Base-by-base conservation (phyloP, 2,113 vertebrate species). In the Eurystomus gularis region DNA sequence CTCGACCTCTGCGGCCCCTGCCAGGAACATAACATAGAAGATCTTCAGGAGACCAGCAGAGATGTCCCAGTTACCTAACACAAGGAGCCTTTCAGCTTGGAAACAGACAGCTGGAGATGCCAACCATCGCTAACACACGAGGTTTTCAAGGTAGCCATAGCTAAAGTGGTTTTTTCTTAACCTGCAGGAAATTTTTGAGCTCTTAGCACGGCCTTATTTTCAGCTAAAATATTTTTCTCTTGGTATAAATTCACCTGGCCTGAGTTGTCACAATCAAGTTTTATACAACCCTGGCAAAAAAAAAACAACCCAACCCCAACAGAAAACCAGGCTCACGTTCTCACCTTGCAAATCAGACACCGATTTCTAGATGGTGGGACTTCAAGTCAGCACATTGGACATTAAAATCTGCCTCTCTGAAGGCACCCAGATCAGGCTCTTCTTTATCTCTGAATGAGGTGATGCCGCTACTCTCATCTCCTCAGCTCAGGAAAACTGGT, bases 31-130 rank as follows among this genome's bases (percentile, higher is more conserved):
- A 88, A 46, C 66, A 92, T 61, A 81, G 82, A 80, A 48, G 79
- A 49, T 49, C 73, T 73, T 48, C 17, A 94, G 86, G 82, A 96
- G 78, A 75, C 25, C 88, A 89, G 92, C 82, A 81, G 64, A 93
- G 80, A 64, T 76, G 52, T 52, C 88, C 93, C 82, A 39, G 64
- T 51, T 93, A 52, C 81, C 78, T 3, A 0, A 90, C 91, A 97
- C 80, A 97, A 95, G 90, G 68, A 40, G 84, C 13, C 92, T 95
- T 97, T 97, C 93, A 96, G 90, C 58, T 89, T 26, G 60, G 11
- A 95, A 58, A 70, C 94, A 96, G 94, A 92, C 31, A 6, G 93
- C 3, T 64, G 55, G 69, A 55, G 65, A 28, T 49, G 91, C 88
- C 93, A 96, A 94, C 33, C 33, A 13, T 14, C 0, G 0, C 76